phyloP scores from a whole-genome alignment of 1,140 invertebrate genomes.

The Aphis gossypii region DNA sequence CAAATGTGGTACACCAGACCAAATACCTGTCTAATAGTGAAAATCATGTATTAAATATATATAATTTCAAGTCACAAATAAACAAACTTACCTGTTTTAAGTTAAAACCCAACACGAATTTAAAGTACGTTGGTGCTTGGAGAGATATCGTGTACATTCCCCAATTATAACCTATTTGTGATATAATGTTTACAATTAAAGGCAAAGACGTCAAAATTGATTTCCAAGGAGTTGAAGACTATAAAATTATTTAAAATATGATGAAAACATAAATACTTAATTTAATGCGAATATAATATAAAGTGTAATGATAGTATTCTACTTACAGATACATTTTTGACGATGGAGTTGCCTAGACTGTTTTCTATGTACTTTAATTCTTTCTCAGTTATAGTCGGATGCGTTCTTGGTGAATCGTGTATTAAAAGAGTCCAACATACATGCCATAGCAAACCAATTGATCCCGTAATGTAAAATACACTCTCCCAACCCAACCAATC shows the following conservation, averaged over 20 bases:
- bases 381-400: conserved; percentile 77
- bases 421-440: conserved; percentile 77
- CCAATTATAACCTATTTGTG: conserved; percentile 85
- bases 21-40: conserved; percentile 68
- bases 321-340: neutral
- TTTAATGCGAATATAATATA: neutral
- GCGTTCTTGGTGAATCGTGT: conserved; percentile 77
- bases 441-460: conserved; percentile 79
- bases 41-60: neutral
- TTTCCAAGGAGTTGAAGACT: conserved; percentile 74
- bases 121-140: conserved; percentile 85
- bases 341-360: conserved; percentile 31
- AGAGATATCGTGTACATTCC: conserved; percentile 85
- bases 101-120: conserved; percentile 82
- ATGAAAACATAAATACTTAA: conserved; percentile 14
- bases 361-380: conserved; percentile 71
- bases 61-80: neutral
- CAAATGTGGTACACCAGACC: conserved; percentile 73
- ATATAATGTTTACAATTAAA: conserved; percentile 78
- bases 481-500: conserved; percentile 75
- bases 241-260: conserved; percentile 56
- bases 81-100: conserved; percentile 73
- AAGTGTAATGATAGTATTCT: neutral
- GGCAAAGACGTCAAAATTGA: conserved; percentile 76
- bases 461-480: conserved; percentile 76